Percentiles rank a stretch among this genome's conserved stretches.
phyloP scores from a whole-genome alignment of 2,888 invertebrate species.

The Andrena chrysosceles region DNA sequence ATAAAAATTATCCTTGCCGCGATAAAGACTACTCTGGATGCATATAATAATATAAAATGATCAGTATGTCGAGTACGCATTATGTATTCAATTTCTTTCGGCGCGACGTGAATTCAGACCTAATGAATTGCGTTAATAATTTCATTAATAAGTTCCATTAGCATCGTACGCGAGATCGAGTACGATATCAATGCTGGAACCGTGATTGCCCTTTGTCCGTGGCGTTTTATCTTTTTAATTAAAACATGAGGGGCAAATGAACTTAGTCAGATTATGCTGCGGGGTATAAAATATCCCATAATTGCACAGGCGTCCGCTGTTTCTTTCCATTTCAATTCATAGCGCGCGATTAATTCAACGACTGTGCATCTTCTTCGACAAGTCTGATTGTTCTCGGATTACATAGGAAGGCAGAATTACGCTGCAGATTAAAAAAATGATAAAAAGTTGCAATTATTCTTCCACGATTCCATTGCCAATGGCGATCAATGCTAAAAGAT shows the following conservation, averaged over 20 bases:
- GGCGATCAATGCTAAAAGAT: conserved; percentile 12
- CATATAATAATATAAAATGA: conserved; percentile 13
- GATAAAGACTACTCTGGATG: neutral
- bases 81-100: conserved; percentile 13
- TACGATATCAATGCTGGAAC: neutral
- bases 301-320: neutral
- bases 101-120: neutral
- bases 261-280: neutral
- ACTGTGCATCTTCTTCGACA: neutral
- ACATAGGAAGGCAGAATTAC: neutral
- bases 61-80: conserved; percentile 1
- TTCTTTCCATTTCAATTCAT: neutral
- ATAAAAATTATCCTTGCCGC: conserved; percentile 15
- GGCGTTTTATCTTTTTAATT: conserved; percentile 22
- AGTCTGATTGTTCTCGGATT: neutral
- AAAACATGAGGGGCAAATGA: conserved; percentile 4
- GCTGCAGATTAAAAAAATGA: neutral
- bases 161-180: neutral
- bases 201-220: conserved; percentile 10
- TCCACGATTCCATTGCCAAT: neutral
- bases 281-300: neutral
- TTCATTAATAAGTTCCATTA: conserved; percentile 15
- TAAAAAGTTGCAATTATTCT: too few relatives aligned
- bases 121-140: conserved; percentile 22
- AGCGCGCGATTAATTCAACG: neutral